phyloP scores from a whole-genome alignment of 2,888 invertebrate species.

The Tetragonula carbonaria region DNA sequence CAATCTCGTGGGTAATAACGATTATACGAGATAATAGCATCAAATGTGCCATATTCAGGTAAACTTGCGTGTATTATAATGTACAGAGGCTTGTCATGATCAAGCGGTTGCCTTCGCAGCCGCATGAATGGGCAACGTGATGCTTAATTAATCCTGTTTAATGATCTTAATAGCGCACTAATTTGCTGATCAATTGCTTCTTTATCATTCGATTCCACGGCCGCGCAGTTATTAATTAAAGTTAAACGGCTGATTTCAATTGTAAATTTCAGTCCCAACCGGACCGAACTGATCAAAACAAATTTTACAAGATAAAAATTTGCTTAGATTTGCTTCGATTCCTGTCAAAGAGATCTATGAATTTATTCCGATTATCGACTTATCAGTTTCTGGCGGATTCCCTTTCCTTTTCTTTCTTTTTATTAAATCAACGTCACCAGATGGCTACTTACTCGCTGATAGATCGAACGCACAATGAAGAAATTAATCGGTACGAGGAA shows the following conservation, averaged over 20 bases:
- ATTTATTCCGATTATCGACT: too few relatives aligned
- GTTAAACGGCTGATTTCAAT: constrained; percentile 19
- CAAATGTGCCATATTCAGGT: constrained; percentile 65
- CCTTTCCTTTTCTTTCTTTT: not conserved
- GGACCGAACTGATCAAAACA: too few relatives aligned
- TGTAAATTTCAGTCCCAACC: not conserved
- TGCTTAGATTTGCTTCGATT: too few relatives aligned
- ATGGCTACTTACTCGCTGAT: constrained; percentile 39
- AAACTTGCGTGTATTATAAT: constrained; percentile 61
- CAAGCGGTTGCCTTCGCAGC: constrained; percentile 59
- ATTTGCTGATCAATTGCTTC: constrained; percentile 29
- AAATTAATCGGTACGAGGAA: constrained; percentile 44
- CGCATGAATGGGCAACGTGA: constrained; percentile 46
- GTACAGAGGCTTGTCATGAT: constrained; percentile 62
- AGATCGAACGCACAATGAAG: constrained; percentile 43
- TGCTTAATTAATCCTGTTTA: constrained; percentile 56
- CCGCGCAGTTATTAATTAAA: not conserved
- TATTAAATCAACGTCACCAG: constrained; percentile 21
- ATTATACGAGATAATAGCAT: constrained; percentile 62
- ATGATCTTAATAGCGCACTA: constrained; percentile 58
- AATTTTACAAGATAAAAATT: too few relatives aligned
- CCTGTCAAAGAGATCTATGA: too few relatives aligned
- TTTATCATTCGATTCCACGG: not conserved
- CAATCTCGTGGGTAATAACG: constrained; percentile 30
- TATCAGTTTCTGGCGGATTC: too few relatives aligned